A percentile compares a stretch with the other conserved stretches of the same genome.
phyloP scores from a whole-genome alignment of 2,888 invertebrate genomes.

The Liodrosophila aerea region DNA sequence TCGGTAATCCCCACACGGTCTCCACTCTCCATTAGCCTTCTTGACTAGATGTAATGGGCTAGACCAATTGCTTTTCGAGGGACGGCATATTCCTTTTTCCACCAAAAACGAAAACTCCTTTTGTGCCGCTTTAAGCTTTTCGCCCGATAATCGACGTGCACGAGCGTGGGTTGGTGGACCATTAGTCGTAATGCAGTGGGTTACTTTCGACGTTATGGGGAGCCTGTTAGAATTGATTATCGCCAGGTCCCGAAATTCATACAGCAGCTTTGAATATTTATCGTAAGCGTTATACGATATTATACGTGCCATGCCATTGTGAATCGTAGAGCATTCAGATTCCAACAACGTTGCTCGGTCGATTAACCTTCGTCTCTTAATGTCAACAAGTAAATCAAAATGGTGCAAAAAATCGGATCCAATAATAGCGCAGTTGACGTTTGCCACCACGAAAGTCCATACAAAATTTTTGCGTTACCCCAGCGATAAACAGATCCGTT shows the following conservation, averaged over 20 bases:
- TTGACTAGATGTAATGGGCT: background rate
- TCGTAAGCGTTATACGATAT: too few species aligned
- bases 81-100: background rate
- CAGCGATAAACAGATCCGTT: background rate
- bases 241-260: too few species aligned
- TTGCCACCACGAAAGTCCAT: conserved; percentile 1
- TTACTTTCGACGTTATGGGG: too few species aligned
- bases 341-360: background rate
- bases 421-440: conserved; percentile 4
- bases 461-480: background rate
- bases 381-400: background rate
- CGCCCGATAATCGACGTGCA: too few species aligned
- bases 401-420: background rate
- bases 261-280: too few species aligned
- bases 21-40: background rate
- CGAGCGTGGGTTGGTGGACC: too few species aligned
- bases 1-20: background rate
- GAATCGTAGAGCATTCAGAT: too few species aligned
- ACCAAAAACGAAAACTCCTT: too few species aligned
- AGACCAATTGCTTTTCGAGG: background rate
- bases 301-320: too few species aligned
- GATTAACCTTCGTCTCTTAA: background rate
- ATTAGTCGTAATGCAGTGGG: too few species aligned
- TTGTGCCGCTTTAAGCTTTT: too few species aligned
- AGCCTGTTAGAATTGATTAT: too few species aligned